phyloP scores from a whole-genome alignment of 2,113 vertebrate genomes.

The Sciurus niger region DNA sequence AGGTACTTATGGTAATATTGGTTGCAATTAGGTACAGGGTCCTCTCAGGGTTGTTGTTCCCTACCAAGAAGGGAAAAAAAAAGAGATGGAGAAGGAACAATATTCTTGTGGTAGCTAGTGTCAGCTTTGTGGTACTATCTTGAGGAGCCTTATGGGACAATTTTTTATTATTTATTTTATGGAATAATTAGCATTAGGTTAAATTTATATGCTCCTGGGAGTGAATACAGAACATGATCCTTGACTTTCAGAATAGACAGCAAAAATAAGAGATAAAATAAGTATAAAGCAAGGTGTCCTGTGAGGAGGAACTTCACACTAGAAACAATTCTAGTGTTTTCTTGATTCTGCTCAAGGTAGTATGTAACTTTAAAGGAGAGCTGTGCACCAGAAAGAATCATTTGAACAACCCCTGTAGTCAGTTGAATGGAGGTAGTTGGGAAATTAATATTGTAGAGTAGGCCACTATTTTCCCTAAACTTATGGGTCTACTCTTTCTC shows the following conservation, averaged over 20 bases:
- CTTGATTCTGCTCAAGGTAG: background rate
- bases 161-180: constrained; percentile 52
- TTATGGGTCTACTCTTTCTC: background rate
- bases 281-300: background rate
- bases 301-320: background rate
- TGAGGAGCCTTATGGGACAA: background rate
- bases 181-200: constrained; percentile 17
- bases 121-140: constrained; percentile 39
- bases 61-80: background rate
- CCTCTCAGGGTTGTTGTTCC: background rate
- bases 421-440: background rate
- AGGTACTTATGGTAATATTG: background rate
- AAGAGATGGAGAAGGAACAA: background rate
- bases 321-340: background rate
- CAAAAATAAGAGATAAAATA: constrained; percentile 29
- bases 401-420: background rate
- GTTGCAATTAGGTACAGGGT: background rate
- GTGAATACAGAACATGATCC: background rate
- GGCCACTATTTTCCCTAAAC: background rate
- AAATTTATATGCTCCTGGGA: constrained; percentile 13
- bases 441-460: background rate
- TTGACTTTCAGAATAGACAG: constrained; percentile 48
- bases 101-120: background rate
- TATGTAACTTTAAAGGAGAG: background rate
- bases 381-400: background rate